Evolutionary conservation across 2,113 vertebrate genomes (phyloP).

Genomic region (Bungarus multicinctus): DNA sequence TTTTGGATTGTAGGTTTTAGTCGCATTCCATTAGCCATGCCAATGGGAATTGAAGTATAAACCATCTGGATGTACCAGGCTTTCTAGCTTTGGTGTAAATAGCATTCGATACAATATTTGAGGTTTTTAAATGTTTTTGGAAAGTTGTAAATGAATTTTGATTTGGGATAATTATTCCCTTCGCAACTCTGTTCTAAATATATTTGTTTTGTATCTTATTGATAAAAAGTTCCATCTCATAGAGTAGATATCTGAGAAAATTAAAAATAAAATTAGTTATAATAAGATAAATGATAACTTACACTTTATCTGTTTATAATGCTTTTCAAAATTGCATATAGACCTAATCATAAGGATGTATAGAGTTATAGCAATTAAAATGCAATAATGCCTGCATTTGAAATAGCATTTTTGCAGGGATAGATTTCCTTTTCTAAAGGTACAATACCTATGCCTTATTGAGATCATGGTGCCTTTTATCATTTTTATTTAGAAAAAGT

Average conservation of each 20-base stretch:
- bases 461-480: background rate
- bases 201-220: background rate
- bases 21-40: background rate
- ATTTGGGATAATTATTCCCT: background rate
- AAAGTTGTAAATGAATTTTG: background rate
- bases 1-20: background rate
- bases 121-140: background rate
- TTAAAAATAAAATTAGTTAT: background rate
- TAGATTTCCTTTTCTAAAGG: background rate
- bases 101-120: background rate
- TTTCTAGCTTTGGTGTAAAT: background rate
- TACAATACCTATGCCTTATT: background rate
- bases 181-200: background rate
- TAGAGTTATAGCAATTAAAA: background rate
- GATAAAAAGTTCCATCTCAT: background rate
- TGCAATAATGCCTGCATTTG: background rate
- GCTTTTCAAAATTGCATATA: background rate
- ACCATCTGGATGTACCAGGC: background rate
- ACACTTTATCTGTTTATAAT: background rate
- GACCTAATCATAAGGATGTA: background rate
- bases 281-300: background rate
- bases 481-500: background rate
- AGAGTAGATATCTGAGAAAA: background rate
- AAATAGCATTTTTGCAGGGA: background rate
- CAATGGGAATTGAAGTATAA: background rate